Evolutionary conservation across 92 coral and sea anemone species (phyloP).

Genomic region (Muricea muricata): DNA sequence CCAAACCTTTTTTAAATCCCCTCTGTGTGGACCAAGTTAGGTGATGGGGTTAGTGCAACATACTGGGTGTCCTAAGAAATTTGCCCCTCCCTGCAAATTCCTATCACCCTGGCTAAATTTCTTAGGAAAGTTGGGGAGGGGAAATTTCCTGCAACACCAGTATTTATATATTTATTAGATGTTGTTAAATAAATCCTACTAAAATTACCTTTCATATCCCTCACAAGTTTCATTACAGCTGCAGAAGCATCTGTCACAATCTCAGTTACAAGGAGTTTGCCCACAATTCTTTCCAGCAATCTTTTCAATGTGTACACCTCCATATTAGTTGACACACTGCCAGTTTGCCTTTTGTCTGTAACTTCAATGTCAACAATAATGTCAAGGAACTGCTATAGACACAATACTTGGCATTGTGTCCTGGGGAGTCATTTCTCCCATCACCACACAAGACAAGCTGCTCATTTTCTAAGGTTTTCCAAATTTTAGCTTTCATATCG

Average conservation of each 20-base stretch:
- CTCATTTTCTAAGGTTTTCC: neutral
- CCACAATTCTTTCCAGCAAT: constrained; percentile 49
- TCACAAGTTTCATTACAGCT: constrained; percentile 41
- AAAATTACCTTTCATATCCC: constrained; percentile 62
- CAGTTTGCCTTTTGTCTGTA: constrained; percentile 51
- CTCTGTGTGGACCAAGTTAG: too few relatives aligned
- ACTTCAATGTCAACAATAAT: constrained; percentile 60
- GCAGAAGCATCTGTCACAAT: constrained; percentile 62
- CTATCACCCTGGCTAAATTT: too few relatives aligned
- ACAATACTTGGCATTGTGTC: constrained; percentile 64
- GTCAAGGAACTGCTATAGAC: constrained; percentile 54
- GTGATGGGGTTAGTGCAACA: too few relatives aligned
- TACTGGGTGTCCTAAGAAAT: too few relatives aligned
- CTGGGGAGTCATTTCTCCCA: constrained; percentile 56
- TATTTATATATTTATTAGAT: neutral
- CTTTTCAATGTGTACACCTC: constrained; percentile 52
- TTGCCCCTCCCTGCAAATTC: too few relatives aligned
- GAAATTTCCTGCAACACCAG: neutral
- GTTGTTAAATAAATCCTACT: too few relatives aligned
- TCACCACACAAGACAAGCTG: constrained; percentile 44
- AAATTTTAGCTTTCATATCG: too few relatives aligned
- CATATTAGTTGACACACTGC: constrained; percentile 57
- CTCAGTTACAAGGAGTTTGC: constrained; percentile 39
- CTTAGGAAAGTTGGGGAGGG: constrained; percentile 8
- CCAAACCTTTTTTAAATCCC: too few relatives aligned